Conservation (phyloP, 2,888 invertebrate genomes). For the Ophion ventricosus region DNA sequence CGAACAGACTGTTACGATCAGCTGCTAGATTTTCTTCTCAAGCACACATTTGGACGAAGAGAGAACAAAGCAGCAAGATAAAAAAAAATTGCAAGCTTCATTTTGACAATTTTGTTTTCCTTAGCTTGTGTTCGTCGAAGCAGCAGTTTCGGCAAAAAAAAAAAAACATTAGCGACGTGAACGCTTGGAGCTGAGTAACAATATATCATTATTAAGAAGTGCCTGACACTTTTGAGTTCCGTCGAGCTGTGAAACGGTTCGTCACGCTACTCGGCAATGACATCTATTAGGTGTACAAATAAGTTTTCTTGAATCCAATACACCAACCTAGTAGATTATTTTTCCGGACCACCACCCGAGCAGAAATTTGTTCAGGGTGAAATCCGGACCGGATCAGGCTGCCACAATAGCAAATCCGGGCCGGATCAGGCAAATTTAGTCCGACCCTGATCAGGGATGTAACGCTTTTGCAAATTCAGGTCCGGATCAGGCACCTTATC, state of each 20-base stretch:
- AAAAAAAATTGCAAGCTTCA: constrained; percentile 28
- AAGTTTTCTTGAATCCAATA: too few relatives aligned
- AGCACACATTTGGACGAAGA: constrained; percentile 6
- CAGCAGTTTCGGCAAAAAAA: background rate
- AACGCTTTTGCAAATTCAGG: too few relatives aligned
- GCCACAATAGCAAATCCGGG: too few relatives aligned
- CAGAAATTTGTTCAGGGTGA: too few relatives aligned
- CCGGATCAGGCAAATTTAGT: too few relatives aligned
- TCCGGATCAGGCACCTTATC: too few relatives aligned
- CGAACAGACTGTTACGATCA: background rate
- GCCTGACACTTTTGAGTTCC: background rate
- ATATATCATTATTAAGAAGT: background rate
- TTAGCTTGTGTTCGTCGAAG: background rate
- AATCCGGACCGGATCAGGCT: too few relatives aligned
- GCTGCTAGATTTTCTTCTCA: constrained; percentile 3
- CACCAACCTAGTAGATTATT: too few relatives aligned
- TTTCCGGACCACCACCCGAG: too few relatives aligned
- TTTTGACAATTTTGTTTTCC: background rate
- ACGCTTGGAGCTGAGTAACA: background rate
- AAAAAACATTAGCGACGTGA: constrained; percentile 1
- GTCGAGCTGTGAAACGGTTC: too few relatives aligned
- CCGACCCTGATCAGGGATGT: too few relatives aligned
- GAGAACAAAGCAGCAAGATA: constrained; percentile 5
- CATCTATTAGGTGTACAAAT: background rate
- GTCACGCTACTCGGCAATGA: background rate